phyloP scores from a whole-genome alignment of 2,113 vertebrate genomes.

The Equus przewalskii region DNA sequence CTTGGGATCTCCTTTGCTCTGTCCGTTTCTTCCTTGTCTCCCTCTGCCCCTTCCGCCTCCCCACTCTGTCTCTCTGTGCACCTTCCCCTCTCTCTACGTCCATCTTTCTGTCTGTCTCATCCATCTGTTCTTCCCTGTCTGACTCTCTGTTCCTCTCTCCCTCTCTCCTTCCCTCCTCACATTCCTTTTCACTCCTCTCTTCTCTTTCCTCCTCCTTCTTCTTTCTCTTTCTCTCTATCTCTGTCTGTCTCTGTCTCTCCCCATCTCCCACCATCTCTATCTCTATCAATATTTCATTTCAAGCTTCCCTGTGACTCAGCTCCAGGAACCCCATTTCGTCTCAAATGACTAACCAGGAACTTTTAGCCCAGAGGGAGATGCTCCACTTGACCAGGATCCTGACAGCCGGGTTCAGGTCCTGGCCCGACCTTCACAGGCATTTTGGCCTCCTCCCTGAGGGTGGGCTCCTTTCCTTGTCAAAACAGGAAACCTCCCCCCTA shows the following conservation, averaged over 20 bases:
- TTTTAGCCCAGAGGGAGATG: background rate
- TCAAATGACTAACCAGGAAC: background rate
- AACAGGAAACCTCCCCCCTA: background rate
- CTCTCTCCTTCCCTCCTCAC: too few species aligned
- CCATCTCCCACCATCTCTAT: background rate
- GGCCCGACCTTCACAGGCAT: background rate
- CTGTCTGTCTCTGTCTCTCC: accelerated
- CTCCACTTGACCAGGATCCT: too few species aligned
- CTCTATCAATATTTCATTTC: background rate
- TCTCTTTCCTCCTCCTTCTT: too few species aligned
- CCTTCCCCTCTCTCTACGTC: background rate
- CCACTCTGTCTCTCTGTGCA: background rate
- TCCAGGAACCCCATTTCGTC: background rate
- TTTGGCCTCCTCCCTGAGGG: background rate
- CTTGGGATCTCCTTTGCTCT: background rate
- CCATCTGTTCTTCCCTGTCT: background rate
- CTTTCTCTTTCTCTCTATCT: background rate
- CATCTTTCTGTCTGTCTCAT: background rate
- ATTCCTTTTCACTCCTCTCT: background rate
- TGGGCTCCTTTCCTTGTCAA: background rate
- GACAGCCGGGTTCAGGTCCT: background rate
- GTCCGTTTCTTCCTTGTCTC: too few species aligned
- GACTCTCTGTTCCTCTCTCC: background rate
- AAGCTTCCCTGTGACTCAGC: background rate
- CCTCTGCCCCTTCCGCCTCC: background rate